phyloP scores from a whole-genome alignment of 2,113 vertebrate genomes.

The Cinclus mexicanus region DNA sequence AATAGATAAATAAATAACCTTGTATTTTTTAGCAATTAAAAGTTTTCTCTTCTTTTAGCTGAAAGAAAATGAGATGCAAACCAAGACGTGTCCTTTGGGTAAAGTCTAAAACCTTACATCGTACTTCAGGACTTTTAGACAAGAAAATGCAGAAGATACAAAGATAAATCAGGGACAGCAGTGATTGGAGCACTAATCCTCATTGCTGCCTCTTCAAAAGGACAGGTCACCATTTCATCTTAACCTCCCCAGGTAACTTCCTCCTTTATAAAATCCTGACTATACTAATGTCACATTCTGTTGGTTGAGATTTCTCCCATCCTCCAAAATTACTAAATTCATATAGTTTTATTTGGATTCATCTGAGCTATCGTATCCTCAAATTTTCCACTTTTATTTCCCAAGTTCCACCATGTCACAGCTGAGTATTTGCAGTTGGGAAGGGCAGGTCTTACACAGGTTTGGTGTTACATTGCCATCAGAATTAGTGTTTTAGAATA shows the following conservation, averaged over 20 bases:
- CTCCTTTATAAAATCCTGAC: background rate
- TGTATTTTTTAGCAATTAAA: background rate
- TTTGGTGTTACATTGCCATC: background rate
- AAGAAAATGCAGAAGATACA: background rate
- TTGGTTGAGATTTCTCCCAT: background rate
- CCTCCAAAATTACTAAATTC: background rate
- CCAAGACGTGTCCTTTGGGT: background rate
- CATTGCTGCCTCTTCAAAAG: background rate
- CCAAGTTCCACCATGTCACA: background rate
- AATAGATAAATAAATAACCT: background rate
- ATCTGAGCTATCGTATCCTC: background rate
- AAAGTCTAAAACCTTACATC: background rate
- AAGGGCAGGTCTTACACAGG: background rate
- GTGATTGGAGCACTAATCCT: background rate
- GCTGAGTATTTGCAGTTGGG: background rate
- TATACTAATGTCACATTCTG: background rate
- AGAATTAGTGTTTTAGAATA: background rate
- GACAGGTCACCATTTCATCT: background rate
- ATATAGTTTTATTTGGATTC: background rate
- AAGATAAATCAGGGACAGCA: background rate
- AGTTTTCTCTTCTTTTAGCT: background rate
- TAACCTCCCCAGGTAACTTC: fast-evolving
- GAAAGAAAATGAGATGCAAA: background rate
- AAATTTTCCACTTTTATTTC: background rate
- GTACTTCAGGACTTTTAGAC: background rate